Evolutionary conservation across 2,797 vertebrate genomes (phyloP).

Genomic region (Malurus splendens): DNA sequence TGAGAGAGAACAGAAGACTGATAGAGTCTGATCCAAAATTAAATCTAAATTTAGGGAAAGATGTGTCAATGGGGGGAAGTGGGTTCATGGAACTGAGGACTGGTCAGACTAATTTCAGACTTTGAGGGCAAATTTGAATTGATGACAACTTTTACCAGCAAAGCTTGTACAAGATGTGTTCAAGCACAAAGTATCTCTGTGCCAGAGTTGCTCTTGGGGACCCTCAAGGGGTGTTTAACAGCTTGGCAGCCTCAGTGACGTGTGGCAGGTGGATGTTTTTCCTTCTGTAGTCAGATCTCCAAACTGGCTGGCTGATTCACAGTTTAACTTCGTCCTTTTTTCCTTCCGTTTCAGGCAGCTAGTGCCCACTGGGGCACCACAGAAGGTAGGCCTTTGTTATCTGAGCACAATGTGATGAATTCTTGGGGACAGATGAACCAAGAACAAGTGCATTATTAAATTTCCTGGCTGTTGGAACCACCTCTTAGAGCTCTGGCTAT

Average conservation of each 20-base stretch:
- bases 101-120: not conserved
- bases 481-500: not conserved
- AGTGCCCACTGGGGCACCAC: conserved; percentile 25
- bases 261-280: conserved; percentile 1
- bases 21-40: not conserved
- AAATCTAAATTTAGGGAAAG: not conserved
- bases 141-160: not conserved
- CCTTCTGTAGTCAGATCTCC: not conserved
- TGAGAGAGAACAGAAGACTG: not conserved
- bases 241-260: not conserved
- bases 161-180: not conserved
- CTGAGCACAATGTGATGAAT: not conserved
- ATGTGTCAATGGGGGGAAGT: not conserved
- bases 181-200: not conserved
- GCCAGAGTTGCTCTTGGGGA: not conserved
- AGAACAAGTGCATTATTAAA: conserved; percentile 10
- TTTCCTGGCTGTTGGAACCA: not conserved
- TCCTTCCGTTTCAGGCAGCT: conserved; percentile 54
- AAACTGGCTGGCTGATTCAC: not conserved
- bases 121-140: not conserved
- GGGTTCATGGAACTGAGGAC: not conserved
- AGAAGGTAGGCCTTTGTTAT: conserved; percentile 34
- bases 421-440: not conserved
- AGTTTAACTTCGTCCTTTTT: conserved; percentile 40
- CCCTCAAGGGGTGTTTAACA: not conserved